Evolutionary conservation across 2,797 vertebrate species (phyloP).

Genomic region (Eulemur mongoz): DNA sequence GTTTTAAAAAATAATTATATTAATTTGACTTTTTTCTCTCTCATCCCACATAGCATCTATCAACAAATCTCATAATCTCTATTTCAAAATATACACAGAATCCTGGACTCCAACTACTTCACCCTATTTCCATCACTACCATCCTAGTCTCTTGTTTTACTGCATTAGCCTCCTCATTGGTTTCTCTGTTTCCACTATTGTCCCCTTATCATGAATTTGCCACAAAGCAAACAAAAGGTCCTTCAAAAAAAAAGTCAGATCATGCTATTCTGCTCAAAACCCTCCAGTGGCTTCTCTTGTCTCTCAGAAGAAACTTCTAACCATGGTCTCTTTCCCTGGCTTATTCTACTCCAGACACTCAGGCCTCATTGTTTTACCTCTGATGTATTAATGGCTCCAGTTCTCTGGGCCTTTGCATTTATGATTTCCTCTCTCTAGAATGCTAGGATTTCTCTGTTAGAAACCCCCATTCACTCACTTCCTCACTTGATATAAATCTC

Average conservation of each 20-base stretch:
- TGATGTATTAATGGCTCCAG: neutral
- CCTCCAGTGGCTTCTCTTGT: neutral
- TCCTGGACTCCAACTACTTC: neutral
- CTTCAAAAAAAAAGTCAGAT: neutral
- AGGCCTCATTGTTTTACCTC: neutral
- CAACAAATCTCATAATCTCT: neutral
- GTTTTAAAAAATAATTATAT: neutral
- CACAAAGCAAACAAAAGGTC: neutral
- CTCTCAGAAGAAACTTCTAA: neutral
- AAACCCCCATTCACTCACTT: slow-evolving; percentile 2
- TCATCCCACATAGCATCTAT: neutral
- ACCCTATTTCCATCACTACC: neutral
- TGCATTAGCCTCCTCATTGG: neutral
- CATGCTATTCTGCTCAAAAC: neutral
- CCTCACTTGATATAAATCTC: neutral
- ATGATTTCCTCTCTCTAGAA: neutral
- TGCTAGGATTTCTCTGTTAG: neutral
- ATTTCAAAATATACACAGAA: neutral
- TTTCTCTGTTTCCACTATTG: neutral
- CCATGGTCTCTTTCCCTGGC: neutral
- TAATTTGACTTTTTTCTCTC: neutral
- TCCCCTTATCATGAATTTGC: neutral
- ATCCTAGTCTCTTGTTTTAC: neutral
- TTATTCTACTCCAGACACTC: neutral
- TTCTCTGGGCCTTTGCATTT: neutral